These are phyloP conservation scores for Anguilla rostrata DNA, from an alignment of 2,113 vertebrate species.

Conservation along the genomic window DNA sequence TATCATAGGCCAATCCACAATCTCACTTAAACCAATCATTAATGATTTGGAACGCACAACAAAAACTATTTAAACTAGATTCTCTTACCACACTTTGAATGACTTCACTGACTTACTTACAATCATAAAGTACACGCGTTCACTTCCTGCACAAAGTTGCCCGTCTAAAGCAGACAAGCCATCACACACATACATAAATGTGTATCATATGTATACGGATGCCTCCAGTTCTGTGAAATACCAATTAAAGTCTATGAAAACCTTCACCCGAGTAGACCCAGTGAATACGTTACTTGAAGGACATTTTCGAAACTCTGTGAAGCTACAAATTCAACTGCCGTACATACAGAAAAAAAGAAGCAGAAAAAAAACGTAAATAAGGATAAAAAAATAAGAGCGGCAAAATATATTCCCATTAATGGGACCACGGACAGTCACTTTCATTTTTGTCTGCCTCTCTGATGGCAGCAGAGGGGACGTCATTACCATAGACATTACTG, in stretches of 20 bases:
- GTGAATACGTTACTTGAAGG: conserved; percentile 54
- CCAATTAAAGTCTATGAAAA: neutral
- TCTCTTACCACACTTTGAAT: no score
- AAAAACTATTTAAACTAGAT: no score
- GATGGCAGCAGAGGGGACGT: conserved; percentile 55
- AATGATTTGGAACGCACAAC: no score
- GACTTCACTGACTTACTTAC: no score
- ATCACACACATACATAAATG: no score
- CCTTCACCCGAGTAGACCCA: conserved; percentile 17
- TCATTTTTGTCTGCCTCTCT: conserved; percentile 49
- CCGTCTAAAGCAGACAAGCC: no score
- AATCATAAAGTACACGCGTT: no score
- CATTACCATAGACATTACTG: conserved; percentile 67
- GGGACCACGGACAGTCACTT: conserved; percentile 63
- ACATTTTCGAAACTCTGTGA: conserved; percentile 48
- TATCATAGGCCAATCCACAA: no score
- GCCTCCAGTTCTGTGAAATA: neutral
- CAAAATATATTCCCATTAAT: conserved; percentile 52
- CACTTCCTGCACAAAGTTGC: no score
- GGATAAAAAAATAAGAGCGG: conserved; percentile 34
- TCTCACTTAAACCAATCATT: no score
- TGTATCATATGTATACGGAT: neutral
- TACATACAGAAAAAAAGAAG: conserved; percentile 20
- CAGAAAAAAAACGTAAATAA: conserved; percentile 56
- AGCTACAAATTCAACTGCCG: conserved; percentile 53